A percentile compares a stretch with the other conserved stretches of the same genome.
phyloP scores from a whole-genome alignment of 2,888 invertebrate species.

The Corbicula japonica region DNA sequence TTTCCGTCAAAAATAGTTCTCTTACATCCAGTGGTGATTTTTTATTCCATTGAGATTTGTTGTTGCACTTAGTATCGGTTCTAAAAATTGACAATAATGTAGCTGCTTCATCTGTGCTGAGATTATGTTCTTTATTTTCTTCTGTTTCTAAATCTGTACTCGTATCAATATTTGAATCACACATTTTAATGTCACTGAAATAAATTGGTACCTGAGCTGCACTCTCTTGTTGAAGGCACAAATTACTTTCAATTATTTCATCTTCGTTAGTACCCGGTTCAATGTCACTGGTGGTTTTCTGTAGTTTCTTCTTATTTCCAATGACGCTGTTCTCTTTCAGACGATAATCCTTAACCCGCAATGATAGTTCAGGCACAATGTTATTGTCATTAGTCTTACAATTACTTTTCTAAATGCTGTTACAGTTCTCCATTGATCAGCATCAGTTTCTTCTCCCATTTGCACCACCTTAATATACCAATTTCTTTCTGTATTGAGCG shows the following conservation, averaged over 20 bases:
- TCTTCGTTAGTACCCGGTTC: too few species aligned
- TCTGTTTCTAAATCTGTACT: too few species aligned
- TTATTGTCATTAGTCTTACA: not conserved
- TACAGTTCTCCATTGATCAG: not conserved
- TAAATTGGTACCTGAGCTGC: too few species aligned
- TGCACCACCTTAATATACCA: not conserved
- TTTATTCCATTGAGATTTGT: conserved; percentile 14
- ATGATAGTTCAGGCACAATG: too few species aligned
- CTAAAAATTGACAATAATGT: conserved; percentile 10
- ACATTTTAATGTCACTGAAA: too few species aligned
- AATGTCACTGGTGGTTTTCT: not conserved
- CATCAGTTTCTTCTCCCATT: not conserved
- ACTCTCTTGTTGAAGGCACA: too few species aligned
- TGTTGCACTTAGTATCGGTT: conserved; percentile 20
- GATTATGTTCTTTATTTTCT: too few species aligned
- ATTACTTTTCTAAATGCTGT: not conserved
- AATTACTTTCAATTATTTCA: too few species aligned
- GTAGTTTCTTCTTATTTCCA: too few species aligned
- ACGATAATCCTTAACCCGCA: too few species aligned
- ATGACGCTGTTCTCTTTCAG: too few species aligned
- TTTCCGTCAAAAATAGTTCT: not conserved
- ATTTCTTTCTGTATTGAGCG: not conserved
- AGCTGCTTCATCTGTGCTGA: not conserved
- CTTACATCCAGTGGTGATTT: conserved; percentile 3
- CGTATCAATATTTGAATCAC: too few species aligned